Conservation (phyloP, 2,888 invertebrate genomes). For the Calliopum simillimum region DNA sequence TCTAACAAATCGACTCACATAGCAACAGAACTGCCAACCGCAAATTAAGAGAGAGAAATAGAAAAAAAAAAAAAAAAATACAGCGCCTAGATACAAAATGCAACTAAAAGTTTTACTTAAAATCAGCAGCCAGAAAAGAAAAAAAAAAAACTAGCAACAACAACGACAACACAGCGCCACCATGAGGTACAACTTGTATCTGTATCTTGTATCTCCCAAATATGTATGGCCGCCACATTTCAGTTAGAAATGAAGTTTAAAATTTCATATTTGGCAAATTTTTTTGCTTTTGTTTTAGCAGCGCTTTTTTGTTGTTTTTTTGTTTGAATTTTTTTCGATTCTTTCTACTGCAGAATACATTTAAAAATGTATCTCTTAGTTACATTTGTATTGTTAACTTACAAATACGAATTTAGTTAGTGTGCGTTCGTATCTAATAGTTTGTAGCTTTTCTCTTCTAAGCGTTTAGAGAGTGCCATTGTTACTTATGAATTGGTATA, state of each 20-base stretch:
- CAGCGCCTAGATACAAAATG: constrained; percentile 1
- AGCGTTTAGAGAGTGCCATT: neutral
- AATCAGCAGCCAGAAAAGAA: neutral
- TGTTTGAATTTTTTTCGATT: no score
- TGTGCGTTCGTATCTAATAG: constrained; percentile 2
- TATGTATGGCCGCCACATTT: constrained; percentile 10
- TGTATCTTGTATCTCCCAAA: constrained; percentile 16
- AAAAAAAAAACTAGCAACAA: neutral
- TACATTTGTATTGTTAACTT: no score
- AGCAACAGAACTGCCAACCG: constrained; percentile 10
- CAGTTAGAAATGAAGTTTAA: constrained; percentile 18
- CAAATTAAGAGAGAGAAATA: no score
- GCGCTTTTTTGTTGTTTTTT: no score
- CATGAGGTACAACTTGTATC: no score
- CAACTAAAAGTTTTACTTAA: neutral
- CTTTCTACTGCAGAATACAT: no score
- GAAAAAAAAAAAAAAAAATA: no score
- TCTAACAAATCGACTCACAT: neutral
- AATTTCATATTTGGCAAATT: constrained; percentile 13
- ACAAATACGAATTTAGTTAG: no score
- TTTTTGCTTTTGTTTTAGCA: neutral
- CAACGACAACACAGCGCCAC: no score
- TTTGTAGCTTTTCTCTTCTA: neutral
- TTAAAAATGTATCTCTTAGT: no score
- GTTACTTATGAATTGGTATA: neutral